These are phyloP conservation scores for Lasioglossum zephyrum DNA, from an alignment of 2,888 invertebrate genomes.

Conservation along the genomic window DNA sequence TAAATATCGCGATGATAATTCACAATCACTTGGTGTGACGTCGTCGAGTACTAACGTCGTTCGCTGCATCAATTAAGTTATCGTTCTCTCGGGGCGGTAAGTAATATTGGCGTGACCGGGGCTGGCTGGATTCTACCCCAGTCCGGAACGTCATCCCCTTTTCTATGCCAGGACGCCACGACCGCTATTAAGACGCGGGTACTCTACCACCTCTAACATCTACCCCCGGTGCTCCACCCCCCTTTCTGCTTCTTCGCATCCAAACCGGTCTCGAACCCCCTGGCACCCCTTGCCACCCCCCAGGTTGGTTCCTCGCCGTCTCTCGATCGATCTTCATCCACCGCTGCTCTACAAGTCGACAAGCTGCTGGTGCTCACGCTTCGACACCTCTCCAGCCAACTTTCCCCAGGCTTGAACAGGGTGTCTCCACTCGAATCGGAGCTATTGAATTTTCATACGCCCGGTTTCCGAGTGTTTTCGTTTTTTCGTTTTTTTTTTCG, in stretches of 20 bases:
- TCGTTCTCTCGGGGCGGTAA: constrained; percentile 72
- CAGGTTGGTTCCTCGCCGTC: constrained; percentile 27
- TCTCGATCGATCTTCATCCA: constrained; percentile 76
- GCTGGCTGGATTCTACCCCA: constrained; percentile 59
- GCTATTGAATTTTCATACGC: constrained; percentile 65
- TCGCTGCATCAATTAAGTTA: constrained; percentile 76
- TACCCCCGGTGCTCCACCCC: constrained; percentile 35
- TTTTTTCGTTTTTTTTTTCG: neutral
- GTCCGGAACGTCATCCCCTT: constrained; percentile 54
- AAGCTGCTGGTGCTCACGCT: constrained; percentile 71
- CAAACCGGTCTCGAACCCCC: constrained; percentile 44
- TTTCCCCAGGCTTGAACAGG: constrained; percentile 40
- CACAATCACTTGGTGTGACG: constrained; percentile 48
- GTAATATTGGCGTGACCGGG: constrained; percentile 77
- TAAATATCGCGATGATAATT: constrained; percentile 50
- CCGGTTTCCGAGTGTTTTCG: constrained; percentile 17
- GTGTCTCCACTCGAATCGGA: constrained; percentile 45
- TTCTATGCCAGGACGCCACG: constrained; percentile 63
- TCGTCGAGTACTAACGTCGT: constrained; percentile 69
- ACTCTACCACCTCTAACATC: constrained; percentile 68
- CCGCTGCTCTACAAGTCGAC: constrained; percentile 75
- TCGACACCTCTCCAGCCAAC: constrained; percentile 63
- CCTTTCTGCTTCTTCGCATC: constrained; percentile 56
- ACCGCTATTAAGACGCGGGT: constrained; percentile 75
- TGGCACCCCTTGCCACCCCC: constrained; percentile 7